These are phyloP conservation scores for Amphiduros pacificus DNA, from an alignment of 2,888 invertebrate species.

Conservation along the genomic window DNA sequence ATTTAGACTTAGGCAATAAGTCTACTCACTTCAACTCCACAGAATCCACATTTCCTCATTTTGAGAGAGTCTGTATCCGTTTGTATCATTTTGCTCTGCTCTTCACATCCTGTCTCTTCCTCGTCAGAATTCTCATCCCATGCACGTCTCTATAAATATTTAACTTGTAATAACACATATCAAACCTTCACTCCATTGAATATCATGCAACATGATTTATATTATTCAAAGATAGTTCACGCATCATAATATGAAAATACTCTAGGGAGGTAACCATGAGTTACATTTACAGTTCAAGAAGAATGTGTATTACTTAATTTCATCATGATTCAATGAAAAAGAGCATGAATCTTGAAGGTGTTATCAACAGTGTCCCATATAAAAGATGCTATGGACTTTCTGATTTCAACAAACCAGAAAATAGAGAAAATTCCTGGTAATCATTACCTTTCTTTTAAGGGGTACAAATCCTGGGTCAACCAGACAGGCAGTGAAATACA, in stretches of 20 bases:
- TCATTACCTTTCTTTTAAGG: not conserved
- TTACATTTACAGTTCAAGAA: not conserved
- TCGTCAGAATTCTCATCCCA: no score
- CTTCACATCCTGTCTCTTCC: no score
- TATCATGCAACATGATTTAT: no score
- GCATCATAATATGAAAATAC: not conserved
- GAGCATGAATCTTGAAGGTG: no score
- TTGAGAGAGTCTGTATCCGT: not conserved
- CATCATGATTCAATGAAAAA: no score
- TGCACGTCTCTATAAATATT: no score
- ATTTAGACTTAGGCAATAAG: not conserved
- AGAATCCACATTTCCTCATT: conserved; percentile 33
- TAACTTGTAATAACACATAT: no score
- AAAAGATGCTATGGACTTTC: conserved; percentile 1
- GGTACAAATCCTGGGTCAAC: conserved; percentile 30
- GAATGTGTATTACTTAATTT: not conserved
- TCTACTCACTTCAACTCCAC: conserved; percentile 25
- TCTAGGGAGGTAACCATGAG: no score
- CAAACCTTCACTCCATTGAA: no score
- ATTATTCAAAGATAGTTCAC: not conserved
- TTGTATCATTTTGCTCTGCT: no score
- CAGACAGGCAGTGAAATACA: conserved; percentile 28
- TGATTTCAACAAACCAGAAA: not conserved
- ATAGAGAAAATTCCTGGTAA: not conserved
- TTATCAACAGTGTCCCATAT: no score